Evolutionary conservation across 1,140 invertebrate species (phyloP), one percentile per base, ranked within the genome.

Genomic region (Cataglyphis hispanica): DNA sequence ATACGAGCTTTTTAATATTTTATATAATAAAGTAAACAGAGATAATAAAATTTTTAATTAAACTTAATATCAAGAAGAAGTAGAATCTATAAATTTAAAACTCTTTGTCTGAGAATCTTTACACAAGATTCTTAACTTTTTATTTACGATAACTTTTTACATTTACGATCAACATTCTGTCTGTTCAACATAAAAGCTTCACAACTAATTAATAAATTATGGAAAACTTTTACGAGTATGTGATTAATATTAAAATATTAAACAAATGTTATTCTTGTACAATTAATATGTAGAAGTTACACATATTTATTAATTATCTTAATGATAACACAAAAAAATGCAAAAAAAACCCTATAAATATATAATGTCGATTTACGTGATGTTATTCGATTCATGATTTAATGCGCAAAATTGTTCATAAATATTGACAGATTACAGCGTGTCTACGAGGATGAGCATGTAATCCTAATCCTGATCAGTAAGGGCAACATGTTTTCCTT

Each of bases 401-500:
- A n/a, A 31, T 13, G n/a, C n/a, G n/a, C n/a, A 27, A 5, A 37
- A 19, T 43, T 46, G 34, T 13, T 53, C 40, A 19, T 53, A 13
- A 60, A 43, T 43, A 72, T 72, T 72, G 53, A 72, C 66, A 72
- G 1, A 13, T 67, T 11, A 67, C 43, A 27, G 11, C 72, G 25
- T 37, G 64, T 25, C 25, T 40, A 16, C 11, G 34, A 56, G 37
- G 11, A 72, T 40, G 25, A 22, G 11, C 53, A 53, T 19, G 37
- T 72, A 81, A 81, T 81, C 34, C 19, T 13, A 67, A 70, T 81
- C 13, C 66, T 22, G 56, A 72, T 72, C 66, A 37, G 19, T n/a
- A n/a, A n/a, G 31, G 31, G 16, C 43, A 4, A 19, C 22, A 13
- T 34, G 22, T 69, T 34, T 22, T 27, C 46, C 25, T 37, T 27